Percentiles rank a stretch among this genome's conserved stretches.
Evolutionary conservation across 1,140 invertebrate species (phyloP).

Genomic region (Hesperophylax magnus): DNA sequence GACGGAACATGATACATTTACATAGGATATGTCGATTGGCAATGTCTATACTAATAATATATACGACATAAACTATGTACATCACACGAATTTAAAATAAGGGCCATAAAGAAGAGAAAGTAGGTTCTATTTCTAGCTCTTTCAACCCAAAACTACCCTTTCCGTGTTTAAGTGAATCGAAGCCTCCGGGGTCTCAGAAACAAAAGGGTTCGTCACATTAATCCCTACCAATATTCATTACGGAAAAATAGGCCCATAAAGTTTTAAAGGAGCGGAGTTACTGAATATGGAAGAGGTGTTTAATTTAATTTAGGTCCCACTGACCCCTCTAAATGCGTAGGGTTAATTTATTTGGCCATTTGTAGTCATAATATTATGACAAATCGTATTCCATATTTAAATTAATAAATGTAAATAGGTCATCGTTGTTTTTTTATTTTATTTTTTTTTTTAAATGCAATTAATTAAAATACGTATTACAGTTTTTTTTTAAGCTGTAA

Average conservation of each 20-base stretch:
- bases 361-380: background rate
- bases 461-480: too few relatives aligned
- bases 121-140: background rate
- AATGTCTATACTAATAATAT: too few relatives aligned
- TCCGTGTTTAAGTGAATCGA: constrained; percentile 44
- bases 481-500: too few relatives aligned
- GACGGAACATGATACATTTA: too few relatives aligned
- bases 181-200: constrained; percentile 9
- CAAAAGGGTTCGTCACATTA: constrained; percentile 34
- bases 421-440: background rate
- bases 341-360: background rate
- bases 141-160: constrained; percentile 8
- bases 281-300: constrained; percentile 27
- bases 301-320: constrained; percentile 9
- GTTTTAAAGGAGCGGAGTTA: constrained; percentile 1
- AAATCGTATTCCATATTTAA: background rate
- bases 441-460: background rate
- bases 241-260: constrained; percentile 30
- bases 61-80: too few relatives aligned
- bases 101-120: too few relatives aligned
- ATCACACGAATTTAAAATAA: too few relatives aligned
- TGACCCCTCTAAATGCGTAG: background rate
- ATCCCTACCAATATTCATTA: constrained; percentile 28
- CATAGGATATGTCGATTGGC: too few relatives aligned
- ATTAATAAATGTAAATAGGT: background rate